Base-by-base conservation (phyloP, 2,797 vertebrate species). In the Clamator glandarius region DNA sequence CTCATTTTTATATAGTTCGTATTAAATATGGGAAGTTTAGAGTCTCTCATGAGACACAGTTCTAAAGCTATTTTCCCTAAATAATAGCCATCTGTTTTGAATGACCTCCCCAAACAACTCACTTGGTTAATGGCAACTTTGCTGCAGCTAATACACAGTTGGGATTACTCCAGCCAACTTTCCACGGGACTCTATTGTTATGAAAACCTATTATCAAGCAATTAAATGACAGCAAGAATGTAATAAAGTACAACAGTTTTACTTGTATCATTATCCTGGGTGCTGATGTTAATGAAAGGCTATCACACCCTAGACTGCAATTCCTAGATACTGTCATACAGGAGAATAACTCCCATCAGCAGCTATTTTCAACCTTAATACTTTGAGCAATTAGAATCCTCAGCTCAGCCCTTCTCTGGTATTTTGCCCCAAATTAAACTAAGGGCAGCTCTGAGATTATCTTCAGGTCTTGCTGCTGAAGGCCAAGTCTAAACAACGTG, bases 281-380 rank as follows among this genome's bases (percentile, higher is more conserved):
- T 96, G 93, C 93, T 93, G 95, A 92, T 96, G 94, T 95, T 97
- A 97, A 97, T 96, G 93, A 96, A 96, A 91, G 95, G 88, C 89
- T 94, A 95, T 96, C 31, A 1, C 87, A 94, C 96, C 96, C 96
- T 58, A 87, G 95, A 69, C 95, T 96, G 80, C 76, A 89, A 76
- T 97, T 96, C 87, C 35, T 6, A 23, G 66, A 54, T 70, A 51
- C 93, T 92, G 90, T 92, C 93, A 70, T 89, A 51, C 21, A 83
- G 58, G 88, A 94, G 89, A 92, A 92, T 70, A 85, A 58, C 72
- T 68, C 89, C 68, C 4, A 3, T 78, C 95, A 97, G 94, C 94
- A 95, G 92, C 79, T 92, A 89, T 94, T 91, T 89, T 28, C 95
- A 87, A 1, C 51, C 80, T 62, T 87, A 96, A 94, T 80, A 55